Base-by-base conservation (phyloP, 2,797 vertebrate genomes). In the Coregonus sp. region DNA sequence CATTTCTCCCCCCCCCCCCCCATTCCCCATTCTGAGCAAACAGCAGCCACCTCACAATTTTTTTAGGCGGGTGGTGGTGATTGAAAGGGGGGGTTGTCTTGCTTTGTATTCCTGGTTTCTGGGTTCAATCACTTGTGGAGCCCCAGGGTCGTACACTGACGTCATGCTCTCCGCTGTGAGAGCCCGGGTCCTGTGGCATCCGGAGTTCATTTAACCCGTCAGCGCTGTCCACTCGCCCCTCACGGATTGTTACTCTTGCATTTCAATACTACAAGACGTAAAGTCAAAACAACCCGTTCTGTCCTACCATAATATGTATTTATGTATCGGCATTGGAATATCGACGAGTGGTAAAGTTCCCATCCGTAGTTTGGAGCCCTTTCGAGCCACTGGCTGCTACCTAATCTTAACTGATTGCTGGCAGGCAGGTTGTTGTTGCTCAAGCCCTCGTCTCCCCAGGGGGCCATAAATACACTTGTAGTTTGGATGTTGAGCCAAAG, bases 121-220 rank as follows among this genome's bases (percentile, higher is more conserved):
- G 82, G 76, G 82, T 87, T 78, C 75, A 89, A 86, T 92, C 89
- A 88, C 7, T 70, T 88, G 84, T 89, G 80, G 80, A 81, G 75
- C 76, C 63, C 86, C 84, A 68, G 91, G 89, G 90, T 86, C 85
- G 56, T 18, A 47, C 80, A 33, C 87, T 92, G 89, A 94, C 83
- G 85, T 93, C 92, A 93, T 81, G 75, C 80, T 81, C 40, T 47
- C 25, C 40, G 40, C 86, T 86, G 85, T 85, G 86, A 76, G 87
- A 89, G 78, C 54, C 68, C 68, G 51, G 47, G 56, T 69, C 59
- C 65, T 18, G 47, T 72, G 35, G 61, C 40, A 47, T 47, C 73
- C 75, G 81, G 78, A 86, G 82, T 89, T 89, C 70, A 86, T 84
- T 83, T 88, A 69, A 85, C 74, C n/a, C 78, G 73, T 81, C 75